These are phyloP conservation scores for Dendrophyllia cribrosa DNA, from an alignment of 64 coral and sea anemone species.

Conservation along the genomic window DNA sequence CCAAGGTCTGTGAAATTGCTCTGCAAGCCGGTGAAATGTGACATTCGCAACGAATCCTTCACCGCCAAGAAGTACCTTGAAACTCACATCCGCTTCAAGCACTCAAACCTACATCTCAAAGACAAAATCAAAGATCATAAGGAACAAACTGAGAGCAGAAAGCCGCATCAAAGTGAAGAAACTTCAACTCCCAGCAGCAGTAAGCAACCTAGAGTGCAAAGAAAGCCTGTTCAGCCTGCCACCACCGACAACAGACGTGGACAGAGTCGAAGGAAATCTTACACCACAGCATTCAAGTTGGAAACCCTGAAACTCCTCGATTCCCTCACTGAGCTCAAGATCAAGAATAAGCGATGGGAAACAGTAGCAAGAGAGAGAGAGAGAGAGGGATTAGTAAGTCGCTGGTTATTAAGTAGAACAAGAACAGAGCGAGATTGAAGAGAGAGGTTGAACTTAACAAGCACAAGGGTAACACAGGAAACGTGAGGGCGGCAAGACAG, in stretches of 20 bases:
- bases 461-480: constrained; percentile 51
- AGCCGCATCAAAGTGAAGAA: not conserved
- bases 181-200: not conserved
- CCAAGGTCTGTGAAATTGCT: too few relatives aligned
- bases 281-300: constrained; percentile 11
- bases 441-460: constrained; percentile 54
- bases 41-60: constrained; percentile 50
- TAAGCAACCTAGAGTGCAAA: not conserved
- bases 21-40: constrained; percentile 42
- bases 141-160: not conserved
- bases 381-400: constrained; percentile 43
- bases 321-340: constrained; percentile 37
- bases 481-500: constrained; percentile 39
- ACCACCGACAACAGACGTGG: not conserved
- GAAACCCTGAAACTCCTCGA: constrained; percentile 61
- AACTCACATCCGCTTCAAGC: constrained; percentile 2
- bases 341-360: constrained; percentile 47
- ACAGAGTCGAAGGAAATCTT: constrained; percentile 20
- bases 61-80: constrained; percentile 46
- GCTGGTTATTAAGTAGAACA: constrained; percentile 56
- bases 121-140: not conserved
- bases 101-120: too few relatives aligned
- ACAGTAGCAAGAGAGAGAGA: constrained; percentile 58
- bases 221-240: not conserved
- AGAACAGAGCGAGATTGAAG: not conserved